A percentile compares a stretch with the other conserved stretches of the same genome.
Evolutionary conservation across 1,140 invertebrate genomes (phyloP).

Genomic region (Drosophila punjabiensis): DNA sequence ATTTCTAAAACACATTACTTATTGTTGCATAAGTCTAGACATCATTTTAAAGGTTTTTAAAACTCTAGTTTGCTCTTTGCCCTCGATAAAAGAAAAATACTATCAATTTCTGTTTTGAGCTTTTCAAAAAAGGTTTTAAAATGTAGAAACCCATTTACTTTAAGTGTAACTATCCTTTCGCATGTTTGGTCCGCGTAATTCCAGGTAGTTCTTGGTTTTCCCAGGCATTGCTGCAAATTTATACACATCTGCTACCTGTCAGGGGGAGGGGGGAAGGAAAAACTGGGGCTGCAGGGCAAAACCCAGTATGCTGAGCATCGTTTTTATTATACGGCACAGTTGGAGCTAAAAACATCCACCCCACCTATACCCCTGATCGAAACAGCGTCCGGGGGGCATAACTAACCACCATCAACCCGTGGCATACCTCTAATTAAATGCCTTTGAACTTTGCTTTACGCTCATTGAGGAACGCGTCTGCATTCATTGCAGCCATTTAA

Average conservation of each 20-base stretch:
- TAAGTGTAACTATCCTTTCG: conserved; percentile 35
- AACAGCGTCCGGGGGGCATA: conserved; percentile 12
- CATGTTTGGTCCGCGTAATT: conserved; percentile 74
- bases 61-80: too few species aligned
- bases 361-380: not conserved
- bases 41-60: too few species aligned
- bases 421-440: conserved; percentile 53
- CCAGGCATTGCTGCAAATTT: conserved; percentile 52
- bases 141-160: not conserved
- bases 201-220: conserved; percentile 52
- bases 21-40: too few species aligned
- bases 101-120: not conserved
- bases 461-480: conserved; percentile 25
- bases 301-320: conserved; percentile 44
- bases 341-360: not conserved
- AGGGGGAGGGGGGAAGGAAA: not conserved
- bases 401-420: conserved; percentile 30
- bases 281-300: not conserved
- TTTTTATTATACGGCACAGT: conserved; percentile 43
- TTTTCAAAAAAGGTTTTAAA: not conserved
- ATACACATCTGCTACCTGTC: conserved; percentile 49
- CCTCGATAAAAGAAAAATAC: not conserved
- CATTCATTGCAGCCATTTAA: conserved; percentile 36
- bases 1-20: too few species aligned
- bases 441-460: conserved; percentile 31